Conservation (phyloP, 2,113 vertebrate species). For the Phaethornis superciliosus region DNA sequence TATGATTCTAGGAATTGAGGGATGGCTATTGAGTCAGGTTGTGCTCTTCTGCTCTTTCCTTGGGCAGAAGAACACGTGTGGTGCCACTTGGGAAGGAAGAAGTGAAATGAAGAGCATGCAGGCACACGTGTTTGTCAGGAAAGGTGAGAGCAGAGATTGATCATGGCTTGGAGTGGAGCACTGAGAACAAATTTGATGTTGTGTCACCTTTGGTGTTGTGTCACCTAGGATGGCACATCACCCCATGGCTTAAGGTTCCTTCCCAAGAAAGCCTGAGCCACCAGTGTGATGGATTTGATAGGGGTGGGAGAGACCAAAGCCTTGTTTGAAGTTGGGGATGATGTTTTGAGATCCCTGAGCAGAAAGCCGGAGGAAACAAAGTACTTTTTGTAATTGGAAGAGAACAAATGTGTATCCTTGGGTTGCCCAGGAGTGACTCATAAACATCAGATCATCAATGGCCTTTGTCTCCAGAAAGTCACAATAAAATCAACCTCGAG, state of each 20-base stretch:
- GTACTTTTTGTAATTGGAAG: not conserved
- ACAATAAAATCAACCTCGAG: not conserved
- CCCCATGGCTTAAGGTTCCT: not conserved
- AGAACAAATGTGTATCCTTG: not conserved
- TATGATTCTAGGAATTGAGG: not conserved
- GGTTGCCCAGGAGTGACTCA: not conserved
- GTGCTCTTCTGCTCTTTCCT: not conserved
- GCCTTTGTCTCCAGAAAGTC: constrained; percentile 1
- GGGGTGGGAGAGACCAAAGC: not conserved
- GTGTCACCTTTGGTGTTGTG: not conserved
- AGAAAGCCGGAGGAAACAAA: not conserved
- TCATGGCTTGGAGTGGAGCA: not conserved
- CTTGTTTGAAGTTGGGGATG: not conserved
- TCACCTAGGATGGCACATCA: not conserved
- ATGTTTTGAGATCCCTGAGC: not conserved
- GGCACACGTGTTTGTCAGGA: not conserved
- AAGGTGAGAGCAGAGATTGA: not conserved
- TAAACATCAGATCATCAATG: not conserved
- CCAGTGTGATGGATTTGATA: fast-evolving
- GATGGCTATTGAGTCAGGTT: not conserved
- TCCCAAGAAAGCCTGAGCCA: not conserved
- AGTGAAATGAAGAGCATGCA: not conserved
- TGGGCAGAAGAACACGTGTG: fast-evolving
- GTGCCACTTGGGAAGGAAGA: not conserved
- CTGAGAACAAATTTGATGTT: not conserved